Evolutionary conservation across 2,113 vertebrate genomes (phyloP).

Genomic region (Scopus umbretta): DNA sequence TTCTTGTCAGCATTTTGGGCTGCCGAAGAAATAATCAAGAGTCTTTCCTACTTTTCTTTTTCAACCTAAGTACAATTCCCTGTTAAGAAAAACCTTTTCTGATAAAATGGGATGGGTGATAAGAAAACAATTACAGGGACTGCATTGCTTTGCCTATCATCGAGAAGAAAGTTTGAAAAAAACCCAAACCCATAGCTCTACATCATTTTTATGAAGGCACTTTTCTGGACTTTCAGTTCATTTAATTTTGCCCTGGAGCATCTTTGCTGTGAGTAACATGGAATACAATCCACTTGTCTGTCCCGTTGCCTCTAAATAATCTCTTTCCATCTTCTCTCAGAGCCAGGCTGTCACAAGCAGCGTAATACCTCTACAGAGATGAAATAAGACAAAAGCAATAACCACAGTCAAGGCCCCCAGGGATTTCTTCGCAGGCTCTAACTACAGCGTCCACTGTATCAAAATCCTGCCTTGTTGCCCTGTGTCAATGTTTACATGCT

Average conservation of each 20-base stretch:
- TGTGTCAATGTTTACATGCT: conserved; percentile 29
- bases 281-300: conserved; percentile 21
- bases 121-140: neutral
- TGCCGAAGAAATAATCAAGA: neutral
- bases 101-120: neutral
- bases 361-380: conserved; percentile 6
- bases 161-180: neutral
- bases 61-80: neutral
- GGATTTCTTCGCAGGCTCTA: conserved; percentile 4
- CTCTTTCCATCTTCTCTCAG: conserved; percentile 22
- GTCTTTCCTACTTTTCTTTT: neutral
- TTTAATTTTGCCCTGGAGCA: conserved; percentile 51
- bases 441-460: conserved; percentile 33
- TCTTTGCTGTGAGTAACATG: conserved; percentile 14
- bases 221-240: conserved; percentile 13
- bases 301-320: conserved; percentile 28
- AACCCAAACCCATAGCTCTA: neutral
- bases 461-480: conserved; percentile 14
- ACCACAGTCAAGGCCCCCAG: neutral
- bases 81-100: neutral
- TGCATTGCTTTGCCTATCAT: neutral
- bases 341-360: conserved; percentile 29
- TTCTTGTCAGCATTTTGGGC: neutral
- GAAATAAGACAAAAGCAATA: conserved; percentile 55
- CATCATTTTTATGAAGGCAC: conserved; percentile 24